Percentiles rank a stretch among this genome's conserved stretches.
Conservation (phyloP, 1,140 invertebrate species). For the Aphis gossypii region DNA sequence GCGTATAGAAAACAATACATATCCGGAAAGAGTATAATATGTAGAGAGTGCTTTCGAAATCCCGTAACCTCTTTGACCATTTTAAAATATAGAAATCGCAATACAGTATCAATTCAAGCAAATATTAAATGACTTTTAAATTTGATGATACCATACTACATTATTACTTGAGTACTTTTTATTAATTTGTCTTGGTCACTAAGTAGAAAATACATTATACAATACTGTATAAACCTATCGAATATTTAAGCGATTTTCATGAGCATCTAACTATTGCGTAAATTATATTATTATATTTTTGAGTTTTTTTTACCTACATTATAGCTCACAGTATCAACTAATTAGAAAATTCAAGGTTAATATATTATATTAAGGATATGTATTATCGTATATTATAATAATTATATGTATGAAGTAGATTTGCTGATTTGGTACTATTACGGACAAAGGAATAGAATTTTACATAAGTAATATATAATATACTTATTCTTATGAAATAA, state of each 20-base stretch:
- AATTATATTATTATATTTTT: not conserved
- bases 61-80: not conserved
- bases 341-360: not conserved
- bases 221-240: not conserved
- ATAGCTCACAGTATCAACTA: not conserved
- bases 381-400: not conserved
- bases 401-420: not conserved
- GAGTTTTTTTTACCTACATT: not conserved
- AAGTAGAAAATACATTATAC: not conserved
- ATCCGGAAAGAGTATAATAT: not conserved
- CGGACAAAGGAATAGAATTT: not conserved
- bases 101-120: not conserved
- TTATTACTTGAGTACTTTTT: not conserved
- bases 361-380: not conserved
- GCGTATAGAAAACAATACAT: not conserved
- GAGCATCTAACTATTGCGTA: not conserved
- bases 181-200: not conserved
- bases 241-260: not conserved
- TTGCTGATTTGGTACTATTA: not conserved
- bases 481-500: not conserved
- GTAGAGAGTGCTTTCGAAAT: not conserved
- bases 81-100: not conserved
- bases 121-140: not conserved
- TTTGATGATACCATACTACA: not conserved
- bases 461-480: not conserved